A percentile compares a stretch with the other conserved stretches of the same genome.
phyloP scores from a whole-genome alignment of 2,888 invertebrate genomes.

The Euphydryas editha region DNA sequence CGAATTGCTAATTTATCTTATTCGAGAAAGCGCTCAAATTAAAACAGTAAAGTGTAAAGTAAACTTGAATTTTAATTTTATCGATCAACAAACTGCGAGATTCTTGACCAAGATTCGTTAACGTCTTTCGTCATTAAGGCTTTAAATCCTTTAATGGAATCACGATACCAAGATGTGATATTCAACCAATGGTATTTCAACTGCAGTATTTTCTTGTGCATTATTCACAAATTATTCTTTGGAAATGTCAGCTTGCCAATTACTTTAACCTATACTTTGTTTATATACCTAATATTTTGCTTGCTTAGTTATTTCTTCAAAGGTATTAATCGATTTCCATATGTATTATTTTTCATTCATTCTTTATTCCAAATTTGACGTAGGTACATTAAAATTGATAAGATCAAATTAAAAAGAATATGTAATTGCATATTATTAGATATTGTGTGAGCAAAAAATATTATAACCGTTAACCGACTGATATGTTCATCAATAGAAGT shows the following conservation, averaged over 20 bases:
- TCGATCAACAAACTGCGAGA: slow-evolving; percentile 10
- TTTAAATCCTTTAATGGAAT: slow-evolving; percentile 28
- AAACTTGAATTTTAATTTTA: background rate
- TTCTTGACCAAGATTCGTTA: slow-evolving; percentile 19
- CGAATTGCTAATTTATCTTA: background rate
- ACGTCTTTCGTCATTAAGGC: slow-evolving; percentile 23
- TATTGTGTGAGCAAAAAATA: slow-evolving; percentile 26
- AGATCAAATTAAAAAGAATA: background rate
- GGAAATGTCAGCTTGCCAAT: slow-evolving; percentile 44
- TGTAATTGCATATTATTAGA: slow-evolving; percentile 21
- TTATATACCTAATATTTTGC: slow-evolving; percentile 25
- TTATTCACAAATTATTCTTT: slow-evolving; percentile 31
- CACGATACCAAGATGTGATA: slow-evolving; percentile 36
- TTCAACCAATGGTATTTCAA: slow-evolving; percentile 38
- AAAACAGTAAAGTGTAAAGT: background rate
- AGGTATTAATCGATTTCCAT: background rate
- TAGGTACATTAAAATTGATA: background rate
- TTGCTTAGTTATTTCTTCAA: background rate
- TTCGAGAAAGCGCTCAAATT: background rate
- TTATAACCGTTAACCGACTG: slow-evolving; percentile 27
- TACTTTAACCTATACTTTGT: slow-evolving; percentile 34
- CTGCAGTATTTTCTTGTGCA: slow-evolving; percentile 29
- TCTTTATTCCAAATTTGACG: too few species aligned
- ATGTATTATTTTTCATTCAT: background rate
- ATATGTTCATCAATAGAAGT: slow-evolving; percentile 21